Evolutionary conservation across 2,797 vertebrate species (phyloP), one percentile per base, ranked within the genome.

Genomic region (Euphonia xanthogaster): DNA sequence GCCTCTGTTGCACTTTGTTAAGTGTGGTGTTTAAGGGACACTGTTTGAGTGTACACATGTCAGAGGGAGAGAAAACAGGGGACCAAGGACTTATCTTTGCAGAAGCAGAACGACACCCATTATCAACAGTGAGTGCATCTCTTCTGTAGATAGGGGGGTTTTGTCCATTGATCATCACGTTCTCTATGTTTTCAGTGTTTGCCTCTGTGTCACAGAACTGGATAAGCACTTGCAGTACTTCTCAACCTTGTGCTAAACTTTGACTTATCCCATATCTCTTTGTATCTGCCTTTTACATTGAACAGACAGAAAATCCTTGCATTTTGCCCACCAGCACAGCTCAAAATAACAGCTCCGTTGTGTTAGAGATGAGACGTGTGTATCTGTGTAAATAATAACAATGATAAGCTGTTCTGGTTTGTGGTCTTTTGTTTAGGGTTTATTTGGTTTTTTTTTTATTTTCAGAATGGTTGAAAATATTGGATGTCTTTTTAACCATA

Each of bases 41-140:
- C 21, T 40, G 62, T 83, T 85, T 94, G 72, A 88, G 70, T 78
- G 76, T 75, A 18, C 48, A n/a, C 6, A 22, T 86, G 73, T 86
- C 78, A 78, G 51, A 72, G 72, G 48, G 92, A 92, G 70, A 70
- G 51, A 86, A 90, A 91, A 77, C 91, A 94, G 78, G 91, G 78
- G 33, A 62, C 40, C 22, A 18, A n/a, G 76, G 68, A 27, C 57
- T 93, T 95, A 67, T 67, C 77, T 92, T 31, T 86, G 72, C 81
- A 91, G 72, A 74, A 47, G 62, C 62, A 79, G 68, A 78, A 42
- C 62, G 73, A 83, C 92, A 93, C 37, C 37, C 51, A 6, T 58
- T 93, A 62, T 94, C 89, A 91, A 50, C 40, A 84, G 54, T 22
- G 79, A 37, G 37, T 67, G 40, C 81, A 72, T 93, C 91, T 86